phyloP scores from a whole-genome alignment of 2,888 invertebrate genomes.

The Schizotus pectinicornis region DNA sequence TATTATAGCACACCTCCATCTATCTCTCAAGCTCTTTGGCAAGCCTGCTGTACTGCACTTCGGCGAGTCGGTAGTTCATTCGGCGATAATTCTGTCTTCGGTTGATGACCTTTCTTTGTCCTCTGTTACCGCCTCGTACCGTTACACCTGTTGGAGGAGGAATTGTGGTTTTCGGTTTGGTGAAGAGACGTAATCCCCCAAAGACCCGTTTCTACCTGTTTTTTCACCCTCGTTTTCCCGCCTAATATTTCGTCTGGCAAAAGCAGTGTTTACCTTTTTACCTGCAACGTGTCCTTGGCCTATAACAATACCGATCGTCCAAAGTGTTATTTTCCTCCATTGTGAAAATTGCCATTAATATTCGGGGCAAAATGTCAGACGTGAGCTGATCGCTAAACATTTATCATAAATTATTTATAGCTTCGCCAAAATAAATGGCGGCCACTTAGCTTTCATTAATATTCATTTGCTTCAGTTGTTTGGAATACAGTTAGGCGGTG shows the following conservation, averaged over 20 bases:
- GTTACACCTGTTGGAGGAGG: slow-evolving; percentile 32
- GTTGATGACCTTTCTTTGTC: slow-evolving; percentile 47
- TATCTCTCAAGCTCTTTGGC: slow-evolving; percentile 20
- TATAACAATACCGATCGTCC: neutral
- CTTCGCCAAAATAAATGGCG: slow-evolving; percentile 22
- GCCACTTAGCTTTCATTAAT: slow-evolving; percentile 25
- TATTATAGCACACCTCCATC: slow-evolving; percentile 18
- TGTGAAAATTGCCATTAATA: slow-evolving; percentile 13
- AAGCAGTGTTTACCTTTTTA: slow-evolving; percentile 3
- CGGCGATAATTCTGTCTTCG: slow-evolving; percentile 33
- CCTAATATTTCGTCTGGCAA: neutral
- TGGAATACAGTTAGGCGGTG: slow-evolving; percentile 12
- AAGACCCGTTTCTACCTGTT: too few relatives aligned
- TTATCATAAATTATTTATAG: slow-evolving; percentile 25
- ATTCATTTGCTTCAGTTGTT: slow-evolving; percentile 18
- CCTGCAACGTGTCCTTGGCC: slow-evolving; percentile 17
- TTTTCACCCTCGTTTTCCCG: too few relatives aligned
- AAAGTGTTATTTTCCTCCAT: slow-evolving; percentile 1
- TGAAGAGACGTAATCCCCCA: too few relatives aligned
- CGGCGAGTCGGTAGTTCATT: slow-evolving; percentile 1
- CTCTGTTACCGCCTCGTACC: slow-evolving; percentile 12
- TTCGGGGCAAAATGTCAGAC: slow-evolving; percentile 12
- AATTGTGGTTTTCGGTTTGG: too few relatives aligned
- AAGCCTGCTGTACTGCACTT: slow-evolving; percentile 3
- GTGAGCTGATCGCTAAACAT: slow-evolving; percentile 1